Conservation (phyloP, 2,113 vertebrate genomes). For the Poicephalus meyeri region DNA sequence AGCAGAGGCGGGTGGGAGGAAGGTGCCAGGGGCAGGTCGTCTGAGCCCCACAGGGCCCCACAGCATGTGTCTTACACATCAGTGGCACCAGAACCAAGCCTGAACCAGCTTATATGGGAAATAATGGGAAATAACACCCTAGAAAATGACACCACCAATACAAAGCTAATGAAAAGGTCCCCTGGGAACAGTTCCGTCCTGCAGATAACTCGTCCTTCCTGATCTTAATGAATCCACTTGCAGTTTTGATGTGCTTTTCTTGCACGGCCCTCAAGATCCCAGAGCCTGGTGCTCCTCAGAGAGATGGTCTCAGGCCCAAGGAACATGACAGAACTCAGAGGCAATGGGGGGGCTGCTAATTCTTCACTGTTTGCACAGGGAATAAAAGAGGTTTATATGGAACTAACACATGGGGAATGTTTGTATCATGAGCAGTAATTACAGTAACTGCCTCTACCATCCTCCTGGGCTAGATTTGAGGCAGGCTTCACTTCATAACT, state of each 20-base stretch:
- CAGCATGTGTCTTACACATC: background rate
- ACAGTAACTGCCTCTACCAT: constrained; percentile 37
- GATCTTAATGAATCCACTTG: background rate
- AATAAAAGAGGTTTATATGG: constrained; percentile 16
- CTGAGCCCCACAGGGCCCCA: background rate
- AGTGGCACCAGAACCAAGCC: background rate
- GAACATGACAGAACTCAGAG: background rate
- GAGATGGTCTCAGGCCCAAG: background rate
- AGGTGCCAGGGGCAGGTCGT: background rate
- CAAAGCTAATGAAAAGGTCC: background rate
- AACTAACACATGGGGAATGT: background rate
- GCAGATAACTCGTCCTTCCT: background rate
- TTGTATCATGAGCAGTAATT: constrained; percentile 36
- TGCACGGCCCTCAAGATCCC: background rate
- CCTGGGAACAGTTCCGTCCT: background rate
- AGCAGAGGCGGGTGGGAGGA: background rate
- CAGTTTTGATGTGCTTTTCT: background rate
- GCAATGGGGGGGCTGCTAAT: background rate
- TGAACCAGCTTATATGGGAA: background rate
- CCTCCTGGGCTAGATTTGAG: constrained; percentile 33
- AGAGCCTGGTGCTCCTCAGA: background rate
- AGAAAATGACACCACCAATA: background rate
- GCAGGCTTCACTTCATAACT: constrained; percentile 26
- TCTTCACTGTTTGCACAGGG: constrained; percentile 32
- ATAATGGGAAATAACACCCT: background rate